Conservation (phyloP, 23 tunicate species). For the Trididemnum clinides region DNA sequence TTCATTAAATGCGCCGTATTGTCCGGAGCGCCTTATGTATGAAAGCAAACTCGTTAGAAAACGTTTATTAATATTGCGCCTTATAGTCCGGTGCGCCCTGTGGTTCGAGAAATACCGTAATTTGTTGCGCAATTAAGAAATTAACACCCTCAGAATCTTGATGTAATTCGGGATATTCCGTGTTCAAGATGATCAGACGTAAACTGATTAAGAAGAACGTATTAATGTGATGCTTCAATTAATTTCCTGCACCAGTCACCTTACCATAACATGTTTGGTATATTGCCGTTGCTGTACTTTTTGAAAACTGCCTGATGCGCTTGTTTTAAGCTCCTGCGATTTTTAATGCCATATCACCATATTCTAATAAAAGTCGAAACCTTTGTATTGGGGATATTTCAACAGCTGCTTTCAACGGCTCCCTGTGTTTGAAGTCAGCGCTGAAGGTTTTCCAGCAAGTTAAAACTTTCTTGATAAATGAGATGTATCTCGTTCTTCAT, state of each 20-base stretch:
- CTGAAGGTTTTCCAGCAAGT: constrained; percentile 3
- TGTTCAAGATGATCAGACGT: constrained; percentile 5
- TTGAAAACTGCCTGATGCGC: not conserved
- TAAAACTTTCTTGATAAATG: not conserved
- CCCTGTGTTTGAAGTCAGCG: not conserved
- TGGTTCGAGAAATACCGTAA: too few relatives aligned
- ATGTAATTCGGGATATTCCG: not conserved
- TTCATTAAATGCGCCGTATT: too few relatives aligned
- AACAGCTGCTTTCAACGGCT: not conserved
- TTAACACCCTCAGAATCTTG: constrained; percentile 12
- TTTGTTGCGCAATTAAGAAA: not conserved
- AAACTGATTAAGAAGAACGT: constrained; percentile 17
- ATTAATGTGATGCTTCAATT: not conserved
- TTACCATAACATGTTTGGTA: constrained; percentile 10
- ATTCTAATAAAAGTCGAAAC: not conserved
- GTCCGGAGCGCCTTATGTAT: too few relatives aligned
- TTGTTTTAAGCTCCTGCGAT: not conserved
- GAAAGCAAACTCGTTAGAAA: too few relatives aligned
- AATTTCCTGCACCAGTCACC: not conserved
- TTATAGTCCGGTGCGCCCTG: too few relatives aligned
- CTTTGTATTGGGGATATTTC: not conserved
- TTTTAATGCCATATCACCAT: constrained; percentile 32
- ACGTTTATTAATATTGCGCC: too few relatives aligned
- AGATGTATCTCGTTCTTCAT: constrained; percentile 7
- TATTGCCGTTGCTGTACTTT: constrained; percentile 10